These are phyloP conservation scores for Pissodes strobi DNA, from an alignment of 1,140 invertebrate genomes.

Conservation along the genomic window DNA sequence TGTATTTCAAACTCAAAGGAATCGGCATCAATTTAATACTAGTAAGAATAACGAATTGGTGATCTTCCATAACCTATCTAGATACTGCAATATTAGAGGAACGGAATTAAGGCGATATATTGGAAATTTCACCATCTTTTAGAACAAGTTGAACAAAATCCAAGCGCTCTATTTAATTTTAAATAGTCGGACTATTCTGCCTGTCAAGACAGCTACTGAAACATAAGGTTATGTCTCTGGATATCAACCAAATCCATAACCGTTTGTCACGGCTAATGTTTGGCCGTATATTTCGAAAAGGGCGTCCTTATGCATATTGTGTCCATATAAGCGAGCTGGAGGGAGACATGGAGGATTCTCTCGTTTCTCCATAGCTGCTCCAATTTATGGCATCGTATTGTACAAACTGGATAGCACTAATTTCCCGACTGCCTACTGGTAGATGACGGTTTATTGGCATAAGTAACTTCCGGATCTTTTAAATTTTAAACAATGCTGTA, in stretches of 20 bases:
- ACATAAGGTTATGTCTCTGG: constrained; percentile 54
- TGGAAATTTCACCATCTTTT: too few species aligned
- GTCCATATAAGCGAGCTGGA: constrained; percentile 43
- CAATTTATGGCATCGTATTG: constrained; percentile 31
- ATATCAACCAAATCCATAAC: constrained; percentile 56
- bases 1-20: too few species aligned
- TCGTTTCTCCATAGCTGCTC: constrained; percentile 30
- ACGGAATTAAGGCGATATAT: not conserved
- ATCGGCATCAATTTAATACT: too few species aligned
- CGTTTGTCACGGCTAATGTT: constrained; percentile 55
- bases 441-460: constrained; percentile 40
- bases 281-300: constrained; percentile 37
- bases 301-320: constrained; percentile 36
- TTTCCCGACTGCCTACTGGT: constrained; percentile 32
- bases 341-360: constrained; percentile 26
- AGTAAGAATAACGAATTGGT: too few species aligned
- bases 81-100: too few species aligned
- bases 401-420: constrained; percentile 28
- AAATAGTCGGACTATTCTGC: too few species aligned
- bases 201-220: constrained; percentile 46
- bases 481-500: constrained; percentile 30
- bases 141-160: too few species aligned
- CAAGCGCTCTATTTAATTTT: too few species aligned
- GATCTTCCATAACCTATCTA: too few species aligned
- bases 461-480: constrained; percentile 27